Base-by-base conservation (phyloP, 2,888 invertebrate species). In the Stratiomys singularior region DNA sequence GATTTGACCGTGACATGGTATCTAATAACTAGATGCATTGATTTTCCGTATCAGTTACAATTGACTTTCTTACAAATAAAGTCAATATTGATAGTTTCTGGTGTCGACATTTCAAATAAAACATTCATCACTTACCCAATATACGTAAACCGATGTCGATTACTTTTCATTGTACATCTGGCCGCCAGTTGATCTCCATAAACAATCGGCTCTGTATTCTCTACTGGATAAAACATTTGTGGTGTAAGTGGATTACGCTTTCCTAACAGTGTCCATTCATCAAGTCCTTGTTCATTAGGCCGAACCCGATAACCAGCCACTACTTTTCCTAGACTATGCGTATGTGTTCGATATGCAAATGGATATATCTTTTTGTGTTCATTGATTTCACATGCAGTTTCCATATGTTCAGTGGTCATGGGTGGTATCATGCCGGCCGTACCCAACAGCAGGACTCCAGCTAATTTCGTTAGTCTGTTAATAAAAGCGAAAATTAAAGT, bases 301-400 rank as follows among this genome's bases (percentile, higher is more conserved):
- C 89, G 87, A 1, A 96, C 92, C 77, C 90, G 90, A 87, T 95
- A 97, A 0, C 97, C 97, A 0, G 94, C 90, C 0, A 97, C 97
- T 0, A 94, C 92, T 85, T 90, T 91, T 89, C 96, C 96, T 77
- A 98, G 90, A 27, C 92, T 90, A 84, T 99, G 99, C 0, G 99
- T 98, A 85, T 99, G 99, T 0, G 95, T 95, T 80, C 99, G 91
- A 88, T 95, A 99, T 0, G 97, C 98, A 88, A 99, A 96, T 0
- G 99, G 99, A 89, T 97, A 92, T 69, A 99, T 91, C 3, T 91
- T 90, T 85, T 96, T 95, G 76, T 94, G 89, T 84, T 96, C 95
- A 1, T 88, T 88, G 66, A 97, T 91, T 77, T 89, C 88, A 87
- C 99, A 99, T 0, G 96, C 93, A 0, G 96, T 92, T 88, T 99